These are phyloP conservation scores for Drosophila sordidapex DNA, from an alignment of 2,888 invertebrate genomes.

Conservation along the genomic window DNA sequence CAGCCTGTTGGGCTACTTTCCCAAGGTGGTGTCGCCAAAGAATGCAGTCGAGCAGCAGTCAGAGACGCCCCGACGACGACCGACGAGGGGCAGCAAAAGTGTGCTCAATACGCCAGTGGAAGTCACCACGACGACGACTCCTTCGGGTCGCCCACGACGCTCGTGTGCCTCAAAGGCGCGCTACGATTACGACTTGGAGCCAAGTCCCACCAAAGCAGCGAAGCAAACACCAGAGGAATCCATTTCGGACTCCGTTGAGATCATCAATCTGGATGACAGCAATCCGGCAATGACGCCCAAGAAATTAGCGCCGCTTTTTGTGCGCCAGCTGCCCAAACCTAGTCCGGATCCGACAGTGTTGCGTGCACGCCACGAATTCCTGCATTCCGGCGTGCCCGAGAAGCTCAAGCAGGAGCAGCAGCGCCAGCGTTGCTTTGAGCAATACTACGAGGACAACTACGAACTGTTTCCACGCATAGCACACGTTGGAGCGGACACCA, in stretches of 20 bases:
- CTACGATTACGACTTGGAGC: slow-evolving; percentile 81
- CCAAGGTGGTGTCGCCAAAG: slow-evolving; percentile 84
- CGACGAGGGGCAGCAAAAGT: slow-evolving; percentile 35
- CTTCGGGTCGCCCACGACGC: slow-evolving; percentile 78
- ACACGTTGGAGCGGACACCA: slow-evolving; percentile 85
- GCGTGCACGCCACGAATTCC: slow-evolving; percentile 89
- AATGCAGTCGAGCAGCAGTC: slow-evolving; percentile 24
- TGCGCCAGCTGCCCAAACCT: slow-evolving; percentile 86
- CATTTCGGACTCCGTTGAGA: slow-evolving; percentile 48
- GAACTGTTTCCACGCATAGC: slow-evolving; percentile 88
- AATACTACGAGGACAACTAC: slow-evolving; percentile 71
- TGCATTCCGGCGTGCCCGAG: slow-evolving; percentile 90
- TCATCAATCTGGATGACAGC: slow-evolving; percentile 78
- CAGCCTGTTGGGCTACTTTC: slow-evolving; percentile 87
- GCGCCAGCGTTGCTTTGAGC: slow-evolving; percentile 78
- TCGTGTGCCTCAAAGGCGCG: slow-evolving; percentile 81
- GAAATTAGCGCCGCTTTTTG: slow-evolving; percentile 91
- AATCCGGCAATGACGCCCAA: slow-evolving; percentile 72
- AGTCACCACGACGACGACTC: slow-evolving; percentile 37
- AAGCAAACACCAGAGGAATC: slow-evolving; percentile 23
- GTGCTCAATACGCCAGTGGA: slow-evolving; percentile 7
- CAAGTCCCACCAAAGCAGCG: slow-evolving; percentile 65
- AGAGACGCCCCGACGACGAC: slow-evolving; percentile 53
- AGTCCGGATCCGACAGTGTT: slow-evolving; percentile 87
- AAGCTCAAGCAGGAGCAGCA: slow-evolving; percentile 86